Evolutionary conservation across 2,113 vertebrate genomes (phyloP).

Genomic region (Stigmatopora argus): DNA sequence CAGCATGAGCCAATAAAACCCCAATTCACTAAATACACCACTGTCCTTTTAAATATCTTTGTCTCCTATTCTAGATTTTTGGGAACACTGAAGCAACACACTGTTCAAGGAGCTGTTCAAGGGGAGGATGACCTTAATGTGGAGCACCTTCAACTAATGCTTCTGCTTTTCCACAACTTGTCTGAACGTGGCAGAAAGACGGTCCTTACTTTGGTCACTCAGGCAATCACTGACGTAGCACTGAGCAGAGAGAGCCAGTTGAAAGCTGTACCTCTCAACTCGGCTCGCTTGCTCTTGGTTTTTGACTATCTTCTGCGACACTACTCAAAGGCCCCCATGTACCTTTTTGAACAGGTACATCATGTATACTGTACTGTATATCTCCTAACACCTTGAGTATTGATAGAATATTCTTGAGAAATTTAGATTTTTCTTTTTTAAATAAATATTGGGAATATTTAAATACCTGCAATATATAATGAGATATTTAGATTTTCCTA

Average conservation of each 20-base stretch:
- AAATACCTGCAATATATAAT: background rate
- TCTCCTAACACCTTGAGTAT: background rate
- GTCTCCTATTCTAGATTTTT: constrained; percentile 76
- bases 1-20: background rate
- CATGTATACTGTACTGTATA: background rate
- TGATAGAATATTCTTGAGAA: background rate
- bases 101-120: constrained; percentile 80
- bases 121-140: constrained; percentile 90
- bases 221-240: constrained; percentile 84
- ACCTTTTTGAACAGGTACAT: constrained; percentile 91
- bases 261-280: constrained; percentile 79
- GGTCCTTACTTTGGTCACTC: constrained; percentile 80
- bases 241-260: constrained; percentile 79
- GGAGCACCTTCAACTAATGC: constrained; percentile 92
- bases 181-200: constrained; percentile 81
- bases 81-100: constrained; percentile 87
- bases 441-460: background rate
- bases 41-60: background rate
- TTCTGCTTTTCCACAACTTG: constrained; percentile 95
- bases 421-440: background rate
- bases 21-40: background rate
- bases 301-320: constrained; percentile 95
- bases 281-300: constrained; percentile 85
- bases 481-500: background rate
- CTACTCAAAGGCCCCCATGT: constrained; percentile 85